phyloP scores from a whole-genome alignment of 2,888 invertebrate genomes.

The Halictus ligatus region DNA sequence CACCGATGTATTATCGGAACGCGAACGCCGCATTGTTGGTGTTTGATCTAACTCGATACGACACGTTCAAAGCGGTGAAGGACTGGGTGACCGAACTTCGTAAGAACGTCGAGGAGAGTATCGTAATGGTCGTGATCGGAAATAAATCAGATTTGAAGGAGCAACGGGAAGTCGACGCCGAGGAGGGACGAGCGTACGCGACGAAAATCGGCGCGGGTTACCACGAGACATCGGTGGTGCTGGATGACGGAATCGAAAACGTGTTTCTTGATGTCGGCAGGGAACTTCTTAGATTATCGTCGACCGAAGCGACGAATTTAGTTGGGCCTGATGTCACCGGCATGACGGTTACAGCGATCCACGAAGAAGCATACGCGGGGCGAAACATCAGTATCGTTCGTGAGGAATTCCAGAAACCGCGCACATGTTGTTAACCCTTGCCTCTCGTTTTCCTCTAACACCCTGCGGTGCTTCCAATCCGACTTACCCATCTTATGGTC shows the following conservation, averaged over 20 bases:
- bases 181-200: constrained; percentile 92
- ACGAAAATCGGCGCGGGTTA: constrained; percentile 92
- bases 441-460: not conserved
- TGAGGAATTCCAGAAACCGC: constrained; percentile 85
- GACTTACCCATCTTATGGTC: not conserved
- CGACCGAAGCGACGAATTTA: constrained; percentile 75
- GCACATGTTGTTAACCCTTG: constrained; percentile 87
- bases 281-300: constrained; percentile 86
- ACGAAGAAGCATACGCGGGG: constrained; percentile 80
- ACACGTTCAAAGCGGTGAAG: constrained; percentile 92
- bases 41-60: constrained; percentile 92
- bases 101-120: constrained; percentile 91
- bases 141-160: constrained; percentile 93
- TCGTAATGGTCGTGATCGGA: constrained; percentile 93
- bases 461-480: too few relatives aligned
- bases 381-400: constrained; percentile 88
- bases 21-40: constrained; percentile 95
- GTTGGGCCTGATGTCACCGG: constrained; percentile 69
- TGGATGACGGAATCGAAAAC: constrained; percentile 91
- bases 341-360: constrained; percentile 75
- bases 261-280: constrained; percentile 89
- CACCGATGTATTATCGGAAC: constrained; percentile 97
- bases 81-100: constrained; percentile 93
- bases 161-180: constrained; percentile 87
- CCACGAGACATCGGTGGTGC: constrained; percentile 93